phyloP scores from a whole-genome alignment of 37 sponge, comb jelly and placozoan species.

The Spongilla lacustris region DNA sequence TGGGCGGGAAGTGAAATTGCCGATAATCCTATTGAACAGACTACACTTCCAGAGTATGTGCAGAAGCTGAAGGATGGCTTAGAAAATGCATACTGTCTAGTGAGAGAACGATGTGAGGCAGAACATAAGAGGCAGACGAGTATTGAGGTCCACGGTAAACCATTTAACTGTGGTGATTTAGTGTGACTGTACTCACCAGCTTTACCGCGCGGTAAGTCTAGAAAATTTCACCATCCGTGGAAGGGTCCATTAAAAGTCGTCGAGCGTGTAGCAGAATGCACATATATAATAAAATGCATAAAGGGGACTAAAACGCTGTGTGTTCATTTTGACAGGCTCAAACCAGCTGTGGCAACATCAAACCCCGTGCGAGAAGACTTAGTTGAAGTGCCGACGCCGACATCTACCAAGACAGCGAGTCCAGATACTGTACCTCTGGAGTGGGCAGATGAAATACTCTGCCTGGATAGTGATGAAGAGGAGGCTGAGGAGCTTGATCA shows the following conservation, averaged over 20 bases:
- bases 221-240: constrained; percentile 32
- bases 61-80: constrained; percentile 2
- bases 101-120: neutral
- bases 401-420: too few species aligned
- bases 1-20: constrained; percentile 31
- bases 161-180: constrained; percentile 5
- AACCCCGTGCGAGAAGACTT: too few species aligned
- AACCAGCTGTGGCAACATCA: neutral
- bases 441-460: too few species aligned
- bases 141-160: constrained; percentile 4
- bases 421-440: too few species aligned
- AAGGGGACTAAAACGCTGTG: neutral
- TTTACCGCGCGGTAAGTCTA: neutral
- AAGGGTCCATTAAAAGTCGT: constrained; percentile 22
- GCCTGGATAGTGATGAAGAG: too few species aligned
- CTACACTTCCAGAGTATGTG: neutral
- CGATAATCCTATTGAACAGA: constrained; percentile 28
- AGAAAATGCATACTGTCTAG: neutral
- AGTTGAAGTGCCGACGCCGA: too few species aligned
- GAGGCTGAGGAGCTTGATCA: too few species aligned
- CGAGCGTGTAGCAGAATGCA: neutral
- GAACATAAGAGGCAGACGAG: constrained; percentile 1
- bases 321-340: constrained; percentile 37
- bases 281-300: constrained; percentile 12
- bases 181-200: constrained; percentile 27